Percentiles rank a stretch among this genome's conserved stretches.
Evolutionary conservation across 1,140 invertebrate species (phyloP).

Genomic region (Sesamia nonagrioides): DNA sequence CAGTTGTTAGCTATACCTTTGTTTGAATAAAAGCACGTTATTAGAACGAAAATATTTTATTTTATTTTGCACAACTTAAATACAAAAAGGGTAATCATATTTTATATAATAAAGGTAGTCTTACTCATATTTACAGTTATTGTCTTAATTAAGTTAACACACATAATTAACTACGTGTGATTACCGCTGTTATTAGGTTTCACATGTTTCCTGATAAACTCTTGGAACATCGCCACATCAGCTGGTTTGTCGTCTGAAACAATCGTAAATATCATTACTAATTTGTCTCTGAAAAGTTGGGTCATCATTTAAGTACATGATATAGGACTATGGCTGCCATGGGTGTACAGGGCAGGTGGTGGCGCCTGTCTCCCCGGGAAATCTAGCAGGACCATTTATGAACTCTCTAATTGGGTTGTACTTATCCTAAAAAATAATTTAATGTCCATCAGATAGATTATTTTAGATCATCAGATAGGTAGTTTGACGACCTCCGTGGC

Average conservation of each 20-base stretch:
- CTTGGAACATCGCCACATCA: constrained; percentile 77
- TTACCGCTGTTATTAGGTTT: constrained; percentile 70
- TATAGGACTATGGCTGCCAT: no score
- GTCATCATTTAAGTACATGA: no score
- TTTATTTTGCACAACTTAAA: not conserved
- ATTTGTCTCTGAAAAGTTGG: no score
- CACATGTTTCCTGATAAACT: constrained; percentile 78
- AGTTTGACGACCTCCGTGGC: no score
- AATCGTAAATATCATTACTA: not conserved
- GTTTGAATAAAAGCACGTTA: constrained; percentile 7
- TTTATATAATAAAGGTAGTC: not conserved
- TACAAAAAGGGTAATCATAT: no score
- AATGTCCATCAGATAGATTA: no score
- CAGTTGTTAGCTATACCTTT: not conserved
- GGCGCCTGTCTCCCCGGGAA: no score
- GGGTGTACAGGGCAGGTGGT: no score
- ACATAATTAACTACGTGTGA: constrained; percentile 59
- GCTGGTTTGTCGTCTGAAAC: constrained; percentile 77
- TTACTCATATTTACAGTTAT: constrained; percentile 23
- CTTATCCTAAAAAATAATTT: no score
- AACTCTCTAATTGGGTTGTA: no score
- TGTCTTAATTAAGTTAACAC: not conserved
- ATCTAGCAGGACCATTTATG: no score
- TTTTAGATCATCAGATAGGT: no score
- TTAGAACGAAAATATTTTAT: not conserved